phyloP scores from a whole-genome alignment of 1,140 invertebrate species.

The Drepana arcuata region DNA sequence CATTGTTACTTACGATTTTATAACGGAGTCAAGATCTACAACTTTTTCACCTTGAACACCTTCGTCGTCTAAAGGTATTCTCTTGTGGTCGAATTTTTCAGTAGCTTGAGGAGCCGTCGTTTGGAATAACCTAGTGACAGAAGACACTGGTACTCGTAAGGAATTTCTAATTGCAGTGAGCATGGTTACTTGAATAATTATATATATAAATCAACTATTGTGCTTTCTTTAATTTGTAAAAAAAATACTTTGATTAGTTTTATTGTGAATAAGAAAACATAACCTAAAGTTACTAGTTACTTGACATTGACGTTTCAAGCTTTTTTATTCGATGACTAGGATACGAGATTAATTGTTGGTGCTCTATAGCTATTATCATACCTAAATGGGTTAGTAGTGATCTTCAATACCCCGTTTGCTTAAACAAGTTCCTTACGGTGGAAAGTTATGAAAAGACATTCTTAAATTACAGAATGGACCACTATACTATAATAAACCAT shows the following conservation, averaged over 20 bases:
- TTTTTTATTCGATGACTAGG: not conserved
- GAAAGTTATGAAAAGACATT: no score
- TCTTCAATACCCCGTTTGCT: no score
- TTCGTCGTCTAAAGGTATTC: conserved; percentile 56
- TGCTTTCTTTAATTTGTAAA: no score
- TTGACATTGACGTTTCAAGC: not conserved
- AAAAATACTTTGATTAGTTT: no score
- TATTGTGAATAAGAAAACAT: not conserved
- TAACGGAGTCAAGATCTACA: conserved; percentile 47
- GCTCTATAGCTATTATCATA: no score
- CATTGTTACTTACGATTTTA: conserved; percentile 38
- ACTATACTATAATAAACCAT: no score
- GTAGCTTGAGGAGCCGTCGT: conserved; percentile 30
- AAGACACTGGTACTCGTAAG: conserved; percentile 25
- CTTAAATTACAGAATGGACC: no score
- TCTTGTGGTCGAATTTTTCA: conserved; percentile 54
- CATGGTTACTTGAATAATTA: conserved; percentile 20
- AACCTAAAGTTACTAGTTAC: not conserved
- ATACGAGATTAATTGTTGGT: no score
- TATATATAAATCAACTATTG: not conserved
- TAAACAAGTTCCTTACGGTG: no score
- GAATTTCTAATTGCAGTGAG: conserved; percentile 32
- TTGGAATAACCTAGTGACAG: conserved; percentile 32
- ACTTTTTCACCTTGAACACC: conserved; percentile 63
- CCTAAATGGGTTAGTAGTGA: no score